Conservation (phyloP, 2,113 vertebrate genomes). For the Channa maculata region DNA sequence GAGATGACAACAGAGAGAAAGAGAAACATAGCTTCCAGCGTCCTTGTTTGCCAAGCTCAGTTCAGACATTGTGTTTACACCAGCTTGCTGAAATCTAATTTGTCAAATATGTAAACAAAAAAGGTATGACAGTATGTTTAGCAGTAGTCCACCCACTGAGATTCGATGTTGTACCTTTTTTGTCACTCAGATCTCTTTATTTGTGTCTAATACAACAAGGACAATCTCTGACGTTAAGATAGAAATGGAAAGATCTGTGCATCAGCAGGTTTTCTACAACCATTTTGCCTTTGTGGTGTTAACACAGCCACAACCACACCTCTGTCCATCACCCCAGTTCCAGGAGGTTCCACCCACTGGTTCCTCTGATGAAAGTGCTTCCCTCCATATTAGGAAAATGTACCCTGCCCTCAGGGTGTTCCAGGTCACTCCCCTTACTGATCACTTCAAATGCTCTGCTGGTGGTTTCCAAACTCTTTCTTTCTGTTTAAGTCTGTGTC, state of each 20-base stretch:
- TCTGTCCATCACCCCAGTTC: conserved; percentile 46
- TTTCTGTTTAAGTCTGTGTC: conserved; percentile 14
- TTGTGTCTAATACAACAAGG: background rate
- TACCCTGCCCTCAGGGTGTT: conserved; percentile 50
- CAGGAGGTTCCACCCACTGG: conserved; percentile 76
- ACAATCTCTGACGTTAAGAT: background rate
- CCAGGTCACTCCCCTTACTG: conserved; percentile 49
- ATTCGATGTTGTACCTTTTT: background rate
- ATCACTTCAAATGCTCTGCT: conserved; percentile 31
- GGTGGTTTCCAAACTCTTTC: conserved; percentile 29
- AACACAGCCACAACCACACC: conserved; percentile 29
- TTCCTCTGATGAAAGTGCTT: conserved; percentile 84
- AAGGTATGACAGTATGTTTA: background rate
- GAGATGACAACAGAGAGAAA: conserved; percentile 30
- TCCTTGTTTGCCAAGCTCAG: conserved; percentile 12
- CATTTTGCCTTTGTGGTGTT: conserved; percentile 1
- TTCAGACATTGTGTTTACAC: conserved; percentile 19
- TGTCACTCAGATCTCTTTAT: background rate
- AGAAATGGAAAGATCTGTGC: background rate
- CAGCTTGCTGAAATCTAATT: background rate
- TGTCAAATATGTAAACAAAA: background rate
- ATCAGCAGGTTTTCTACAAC: background rate
- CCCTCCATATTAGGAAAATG: conserved; percentile 78
- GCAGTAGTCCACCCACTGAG: background rate
- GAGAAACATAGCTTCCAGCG: conserved; percentile 24